A percentile compares a stretch with the other conserved stretches of the same genome.
These are phyloP conservation scores for Chymomyza amoena DNA, from an alignment of 2,888 invertebrate species.

Conservation along the genomic window DNA sequence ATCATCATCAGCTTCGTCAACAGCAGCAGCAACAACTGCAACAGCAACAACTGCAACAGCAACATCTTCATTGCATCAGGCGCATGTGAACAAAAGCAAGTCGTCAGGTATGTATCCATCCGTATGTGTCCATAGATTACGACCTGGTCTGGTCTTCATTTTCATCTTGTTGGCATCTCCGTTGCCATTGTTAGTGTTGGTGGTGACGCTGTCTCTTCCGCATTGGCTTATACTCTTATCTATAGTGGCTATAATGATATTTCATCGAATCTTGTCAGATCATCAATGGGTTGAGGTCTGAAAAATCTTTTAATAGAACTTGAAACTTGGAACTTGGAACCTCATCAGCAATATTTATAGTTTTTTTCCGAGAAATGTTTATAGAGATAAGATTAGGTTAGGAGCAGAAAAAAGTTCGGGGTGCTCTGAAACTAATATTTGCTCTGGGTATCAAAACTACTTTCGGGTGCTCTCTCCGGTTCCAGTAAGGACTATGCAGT, in stretches of 20 bases:
- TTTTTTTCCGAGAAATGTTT: no score
- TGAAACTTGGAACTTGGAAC: no score
- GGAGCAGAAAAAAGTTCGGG: no score
- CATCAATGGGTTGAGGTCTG: no score
- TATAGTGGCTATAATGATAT: neutral
- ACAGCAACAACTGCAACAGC: constrained; percentile 34
- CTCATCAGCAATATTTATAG: no score
- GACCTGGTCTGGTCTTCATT: neutral
- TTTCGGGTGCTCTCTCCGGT: no score
- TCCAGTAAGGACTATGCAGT: no score
- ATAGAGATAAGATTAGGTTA: no score
- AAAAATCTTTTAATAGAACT: no score
- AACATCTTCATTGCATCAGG: constrained; percentile 60
- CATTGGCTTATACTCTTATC: neutral
- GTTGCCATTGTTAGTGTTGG: neutral
- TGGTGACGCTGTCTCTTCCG: neutral
- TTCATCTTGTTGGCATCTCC: constrained; percentile 1
- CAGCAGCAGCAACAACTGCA: constrained; percentile 18
- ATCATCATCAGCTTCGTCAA: neutral
- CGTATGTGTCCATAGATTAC: constrained; percentile 2
- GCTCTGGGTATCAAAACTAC: no score
- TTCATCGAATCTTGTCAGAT: neutral
- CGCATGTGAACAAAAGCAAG: constrained; percentile 66
- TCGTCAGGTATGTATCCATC: constrained; percentile 57
- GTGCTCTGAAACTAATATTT: no score